A percentile compares a stretch with the other conserved stretches of the same genome.
These are phyloP conservation scores for Camarhynchus parvulus DNA, from an alignment of 2,113 vertebrate genomes.

Conservation along the genomic window DNA sequence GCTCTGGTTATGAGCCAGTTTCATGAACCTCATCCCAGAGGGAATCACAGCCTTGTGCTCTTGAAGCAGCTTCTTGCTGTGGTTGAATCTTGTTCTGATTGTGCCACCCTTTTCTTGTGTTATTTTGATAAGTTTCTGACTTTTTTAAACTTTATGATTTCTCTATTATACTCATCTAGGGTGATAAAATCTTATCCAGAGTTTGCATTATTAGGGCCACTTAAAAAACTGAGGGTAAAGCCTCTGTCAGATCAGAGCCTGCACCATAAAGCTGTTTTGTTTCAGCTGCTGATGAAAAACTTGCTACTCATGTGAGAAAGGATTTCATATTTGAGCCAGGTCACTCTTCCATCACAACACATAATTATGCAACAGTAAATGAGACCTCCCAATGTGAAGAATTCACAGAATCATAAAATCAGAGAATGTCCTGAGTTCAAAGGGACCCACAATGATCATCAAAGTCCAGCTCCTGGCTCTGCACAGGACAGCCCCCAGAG, in stretches of 20 bases:
- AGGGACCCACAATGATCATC: not conserved
- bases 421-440: not conserved
- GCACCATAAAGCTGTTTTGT: not conserved
- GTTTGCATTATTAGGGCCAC: not conserved
- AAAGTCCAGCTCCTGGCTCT: not conserved
- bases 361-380: not conserved
- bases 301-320: not conserved
- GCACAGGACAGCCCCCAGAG: not conserved
- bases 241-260: not conserved
- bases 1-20: not conserved
- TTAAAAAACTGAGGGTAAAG: rapidly evolving
- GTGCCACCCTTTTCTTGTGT: not conserved
- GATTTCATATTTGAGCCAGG: not conserved
- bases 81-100: not conserved
- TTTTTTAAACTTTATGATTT: not conserved
- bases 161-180: not conserved
- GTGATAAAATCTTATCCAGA: not conserved
- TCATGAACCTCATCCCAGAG: not conserved
- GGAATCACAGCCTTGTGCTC: not conserved
- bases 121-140: not conserved
- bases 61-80: not conserved
- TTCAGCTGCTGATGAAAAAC: not conserved
- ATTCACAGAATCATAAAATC: not conserved
- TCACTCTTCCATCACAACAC: not conserved
- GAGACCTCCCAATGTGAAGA: not conserved